Base-by-base conservation (phyloP, 1,140 invertebrate species). In the Caenorhabditis brenneri region DNA sequence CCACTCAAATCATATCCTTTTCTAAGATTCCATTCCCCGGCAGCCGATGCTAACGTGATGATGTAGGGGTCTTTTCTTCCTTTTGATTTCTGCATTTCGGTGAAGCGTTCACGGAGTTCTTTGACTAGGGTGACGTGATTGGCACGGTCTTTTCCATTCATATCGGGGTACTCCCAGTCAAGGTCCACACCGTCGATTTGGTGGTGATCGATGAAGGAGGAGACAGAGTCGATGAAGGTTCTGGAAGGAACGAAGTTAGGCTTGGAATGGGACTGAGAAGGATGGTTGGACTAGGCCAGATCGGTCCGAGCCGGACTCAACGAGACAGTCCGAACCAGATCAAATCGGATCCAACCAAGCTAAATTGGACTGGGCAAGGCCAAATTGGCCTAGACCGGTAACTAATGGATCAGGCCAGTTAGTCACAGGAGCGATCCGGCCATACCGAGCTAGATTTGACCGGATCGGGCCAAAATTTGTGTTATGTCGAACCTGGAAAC, bases 161-260 rank as follows among this genome's bases (percentile, higher is more conserved):
- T 91, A 3, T 92, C 93, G 15, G 95, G 95, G 90, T 95, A 96
- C 91, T 96, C 95, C 87, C 87, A 88, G 49, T 88, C 87, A 27
- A 88, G 36, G 42, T 88, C 87, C 22, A 88, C 85, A 15, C 87
- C 87, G 60, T 88, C 87, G 22, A 88, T 51, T 22, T 79, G 36
- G 29, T 81, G 83, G 5, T 80, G n/a, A 10, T 83, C n/a, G 51
- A 88, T 86, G 33, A 88, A 58, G 9, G 58, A 31, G 7, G 84
- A n/a, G 10, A 88, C 79, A 0, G 53, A 74, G 7, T 87, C 81
- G 58, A 88, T 86, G 29, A 83, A 88, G 36, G 1, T 36, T 36
- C 53, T 58, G 53, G 2, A 58, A 58, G 27, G 5, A 0, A 58
- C 27, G 0, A 58, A 31, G 7, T 10, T 7, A 27, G 1, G 9